Percentiles rank a stretch among this genome's conserved stretches.
phyloP scores from a whole-genome alignment of 2,888 invertebrate species.

The Stenolophus ochropezus region DNA sequence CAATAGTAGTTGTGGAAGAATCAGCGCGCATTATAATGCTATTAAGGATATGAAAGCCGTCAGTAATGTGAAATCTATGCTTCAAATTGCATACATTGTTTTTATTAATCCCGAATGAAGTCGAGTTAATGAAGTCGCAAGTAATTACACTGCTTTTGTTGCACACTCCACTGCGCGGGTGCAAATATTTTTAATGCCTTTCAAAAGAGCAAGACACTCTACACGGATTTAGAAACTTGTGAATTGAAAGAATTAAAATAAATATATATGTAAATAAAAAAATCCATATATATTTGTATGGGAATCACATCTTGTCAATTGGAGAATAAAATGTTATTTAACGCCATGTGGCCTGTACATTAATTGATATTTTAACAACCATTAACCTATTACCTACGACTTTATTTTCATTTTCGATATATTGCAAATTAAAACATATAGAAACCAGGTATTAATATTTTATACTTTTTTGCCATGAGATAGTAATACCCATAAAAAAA shows the following conservation, averaged over 20 bases:
- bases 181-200: slow-evolving; percentile 28
- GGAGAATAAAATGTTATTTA: no score
- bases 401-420: no score
- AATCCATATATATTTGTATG: no score
- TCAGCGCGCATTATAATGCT: slow-evolving; percentile 25
- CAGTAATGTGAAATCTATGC: slow-evolving; percentile 35
- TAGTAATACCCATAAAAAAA: no score
- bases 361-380: no score
- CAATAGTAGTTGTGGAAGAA: slow-evolving; percentile 8
- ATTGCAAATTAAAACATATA: no score
- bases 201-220: neutral
- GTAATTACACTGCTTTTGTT: slow-evolving; percentile 34
- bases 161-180: neutral
- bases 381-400: no score
- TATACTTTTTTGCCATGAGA: no score
- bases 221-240: neutral
- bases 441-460: no score
- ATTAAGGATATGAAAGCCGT: slow-evolving; percentile 38
- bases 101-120: slow-evolving; percentile 42
- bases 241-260: neutral
- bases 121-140: slow-evolving; percentile 19
- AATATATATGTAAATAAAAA: no score
- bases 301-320: no score
- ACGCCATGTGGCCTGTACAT: no score
- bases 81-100: slow-evolving; percentile 40